phyloP scores from a whole-genome alignment of 2,888 invertebrate species.

The Aromia moschata region DNA sequence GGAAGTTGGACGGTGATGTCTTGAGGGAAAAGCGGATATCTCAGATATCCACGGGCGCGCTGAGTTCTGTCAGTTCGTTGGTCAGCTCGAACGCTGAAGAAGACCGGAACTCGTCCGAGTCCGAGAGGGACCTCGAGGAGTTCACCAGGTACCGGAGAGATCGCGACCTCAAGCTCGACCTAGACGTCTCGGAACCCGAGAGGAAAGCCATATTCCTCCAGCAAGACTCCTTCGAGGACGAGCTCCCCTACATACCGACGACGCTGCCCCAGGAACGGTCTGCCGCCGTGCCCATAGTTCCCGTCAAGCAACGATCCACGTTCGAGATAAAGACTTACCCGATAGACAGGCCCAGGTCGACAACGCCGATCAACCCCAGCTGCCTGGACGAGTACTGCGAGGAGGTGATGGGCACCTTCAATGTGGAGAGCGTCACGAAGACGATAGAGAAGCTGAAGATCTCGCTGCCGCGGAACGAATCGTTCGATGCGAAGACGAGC shows the following conservation, averaged over 20 bases:
- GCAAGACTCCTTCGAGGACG: slow-evolving; percentile 85
- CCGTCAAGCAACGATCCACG: slow-evolving; percentile 75
- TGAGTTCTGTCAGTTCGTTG: slow-evolving; percentile 41
- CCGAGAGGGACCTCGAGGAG: slow-evolving; percentile 75
- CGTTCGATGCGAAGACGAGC: slow-evolving; percentile 53
- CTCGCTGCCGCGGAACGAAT: slow-evolving; percentile 66
- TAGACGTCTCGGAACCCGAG: slow-evolving; percentile 72
- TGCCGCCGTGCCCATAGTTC: slow-evolving; percentile 81
- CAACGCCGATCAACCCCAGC: slow-evolving; percentile 77
- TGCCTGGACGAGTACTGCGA: slow-evolving; percentile 77
- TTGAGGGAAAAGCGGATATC: slow-evolving; percentile 38
- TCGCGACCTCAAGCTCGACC: slow-evolving; percentile 60
- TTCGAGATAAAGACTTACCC: slow-evolving; percentile 74
- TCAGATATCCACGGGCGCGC: slow-evolving; percentile 29
- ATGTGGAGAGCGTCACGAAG: slow-evolving; percentile 52
- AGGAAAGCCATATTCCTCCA: slow-evolving; percentile 79
- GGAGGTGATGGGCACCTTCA: slow-evolving; percentile 55
- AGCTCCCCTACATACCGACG: slow-evolving; percentile 89
- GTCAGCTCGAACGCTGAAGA: slow-evolving; percentile 57
- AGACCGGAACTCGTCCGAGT: slow-evolving; percentile 71
- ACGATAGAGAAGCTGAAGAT: slow-evolving; percentile 75
- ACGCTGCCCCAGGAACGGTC: slow-evolving; percentile 87
- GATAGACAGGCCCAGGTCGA: slow-evolving; percentile 77
- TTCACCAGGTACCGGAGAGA: slow-evolving; percentile 57
- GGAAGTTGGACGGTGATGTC: slow-evolving; percentile 16